Evolutionary conservation across 2,113 vertebrate species (phyloP), one percentile per base, ranked within the genome.

Genomic region (Cynopterus brachyotis): DNA sequence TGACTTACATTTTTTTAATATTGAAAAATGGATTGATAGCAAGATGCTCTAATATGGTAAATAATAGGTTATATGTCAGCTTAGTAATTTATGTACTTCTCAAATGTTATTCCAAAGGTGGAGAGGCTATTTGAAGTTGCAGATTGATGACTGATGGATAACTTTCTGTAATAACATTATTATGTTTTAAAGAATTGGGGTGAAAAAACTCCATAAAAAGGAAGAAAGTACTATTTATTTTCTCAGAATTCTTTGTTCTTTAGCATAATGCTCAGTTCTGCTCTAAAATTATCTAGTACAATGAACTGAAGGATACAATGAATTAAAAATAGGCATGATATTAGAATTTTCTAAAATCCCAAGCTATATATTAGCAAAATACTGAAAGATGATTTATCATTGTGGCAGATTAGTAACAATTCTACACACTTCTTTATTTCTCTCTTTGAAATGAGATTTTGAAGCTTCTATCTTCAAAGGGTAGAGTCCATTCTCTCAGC

Each of bases 71-170:
- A 89, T 91, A 59, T 16, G 90, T 83, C 35, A 93, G 4, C 12
- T 57, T 5, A 0, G 0, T 40, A 64, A 86, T 95, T 92, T 96
- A 91, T 69, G 11, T 78, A 75, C 82, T 95, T 97, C 79, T 98
- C 89, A 95, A 94, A 96, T 97, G 87, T 76, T 80, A 86, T 86
- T 93, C 19, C 3, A 86, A 75, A 17, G 32, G 94, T 80, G 47
- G 64, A 94, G 45, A 26, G 75, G 15, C 28, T 97, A 53, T 2
- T 8, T 70, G 55, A 96, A 96, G 57, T 94, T 97, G 95, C 85
- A 95, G 97, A 76, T 5, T 95, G 96, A 82, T 67, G 97, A 92
- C 5, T 97, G 91, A 96, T 35, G 37, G 55, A 93, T 80, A 84
- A 57, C 16, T 55, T 95, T 95, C n/a, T 62, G 66, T 76, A 95